Base-by-base conservation (phyloP, 2,888 invertebrate genomes). In the Melanostoma mellinum region DNA sequence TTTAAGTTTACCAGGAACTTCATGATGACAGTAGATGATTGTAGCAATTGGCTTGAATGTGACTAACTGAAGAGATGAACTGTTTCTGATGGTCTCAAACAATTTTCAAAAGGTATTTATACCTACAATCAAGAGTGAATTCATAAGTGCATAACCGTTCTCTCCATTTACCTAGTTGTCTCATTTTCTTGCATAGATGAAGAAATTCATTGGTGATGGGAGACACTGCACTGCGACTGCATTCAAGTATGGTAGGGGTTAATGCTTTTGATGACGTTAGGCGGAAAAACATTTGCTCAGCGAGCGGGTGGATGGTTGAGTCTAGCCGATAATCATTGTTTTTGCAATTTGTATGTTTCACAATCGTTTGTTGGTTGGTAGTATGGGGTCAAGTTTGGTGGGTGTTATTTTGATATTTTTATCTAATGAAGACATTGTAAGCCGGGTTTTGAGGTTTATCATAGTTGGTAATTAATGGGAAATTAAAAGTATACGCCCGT, bases 91-190 rank as follows among this genome's bases (percentile, higher is more conserved):
- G 79, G 30, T 6, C 61, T 35, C 4, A 58, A 69, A 50, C 30
- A 10, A 30, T 8, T 67, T 75, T 60, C 69, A 74, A 71, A 71
- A 56, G 67, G 79, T 84, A 75, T 84, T 84, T 84, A 84, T 84
- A 84, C 60, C 30, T 69, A 48, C 46, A 42, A 53, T 58, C 32
- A 36, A 63, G 30, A 52, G 32, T 36, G 50, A 38, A 33, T 32
- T 78, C 63, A 58, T 68, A 73, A 68, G 77, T 78, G 73, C 73
- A 78, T 69, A 78, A 72, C 72, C 55, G 36, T 60, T 38, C 42
- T 73, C 60, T 44, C 50, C 40, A 9, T 20, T n/a, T 72, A 6
- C 53, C 30, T 32, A 20, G 20, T 40, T 53, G 30, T 61, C 36
- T 48, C 35, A 33, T 42, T 58, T 58, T 69, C 42, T 3, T 20